Evolutionary conservation across 2,888 invertebrate species (phyloP), one percentile per base, ranked within the genome.

Genomic region (Ptychoptera albimana): DNA sequence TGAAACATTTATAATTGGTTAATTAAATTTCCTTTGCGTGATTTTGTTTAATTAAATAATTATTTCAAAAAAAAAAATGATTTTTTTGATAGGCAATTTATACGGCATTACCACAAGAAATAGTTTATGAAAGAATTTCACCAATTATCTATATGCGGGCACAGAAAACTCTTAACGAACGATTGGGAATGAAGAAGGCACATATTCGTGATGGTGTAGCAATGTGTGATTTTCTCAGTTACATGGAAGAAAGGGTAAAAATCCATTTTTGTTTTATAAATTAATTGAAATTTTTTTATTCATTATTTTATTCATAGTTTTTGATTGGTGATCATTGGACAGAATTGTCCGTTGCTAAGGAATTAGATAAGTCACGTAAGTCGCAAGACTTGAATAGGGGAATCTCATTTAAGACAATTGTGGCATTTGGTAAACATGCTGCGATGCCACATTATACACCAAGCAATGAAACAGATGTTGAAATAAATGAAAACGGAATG

Each of bases 171-270:
- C 63, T 69, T 0, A 72, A 76, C 0, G 91, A 92, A 64, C 74
- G 76, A 15, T 69, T 72, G 43, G 89, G 89, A 40, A 91, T 93
- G 89, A 73, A 75, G 51, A 73, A 68, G 42, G 85, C 91, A 1
- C 91, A 93, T 59, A 68, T 93, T 43, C 72, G 83, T 43, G 96
- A 97, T 64, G 91, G 84, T 0, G 83, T 82, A 1, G 91, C 89
- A 0, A 77, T 93, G 67, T 87, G 92, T 60, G 85, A 89, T 54
- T 84, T 87, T 52, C 74, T 93, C 51, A 73, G 77, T 15, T 78
- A 78, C 60, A 64, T 86, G 45, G 82, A 86, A 60, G 67, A 73
- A 45, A 72, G 74, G 59, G 76, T 79, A 53, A 55, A 69, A 68
- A 38, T 60, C 12, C 8, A n/a, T 5, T 39, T 29, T 8, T 34